These are phyloP conservation scores for Mus spretus DNA, from an alignment of 2,797 vertebrate genomes.

Conservation along the genomic window DNA sequence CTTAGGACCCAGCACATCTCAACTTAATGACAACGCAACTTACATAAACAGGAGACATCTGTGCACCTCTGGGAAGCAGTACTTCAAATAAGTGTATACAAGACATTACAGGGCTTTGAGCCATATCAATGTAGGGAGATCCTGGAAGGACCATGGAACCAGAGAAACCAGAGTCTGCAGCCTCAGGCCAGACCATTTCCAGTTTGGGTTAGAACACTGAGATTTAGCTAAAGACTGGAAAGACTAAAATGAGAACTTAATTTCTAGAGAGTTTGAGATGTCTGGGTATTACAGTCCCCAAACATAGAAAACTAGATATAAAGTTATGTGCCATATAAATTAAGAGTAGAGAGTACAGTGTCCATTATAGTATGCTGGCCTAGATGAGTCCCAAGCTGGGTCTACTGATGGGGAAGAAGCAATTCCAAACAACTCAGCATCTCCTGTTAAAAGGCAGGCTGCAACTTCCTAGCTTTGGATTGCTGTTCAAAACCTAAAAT, in stretches of 20 bases:
- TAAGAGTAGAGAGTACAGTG: background rate
- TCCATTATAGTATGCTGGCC: background rate
- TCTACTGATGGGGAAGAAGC: background rate
- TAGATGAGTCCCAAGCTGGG: background rate
- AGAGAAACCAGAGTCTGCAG: background rate
- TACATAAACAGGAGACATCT: background rate
- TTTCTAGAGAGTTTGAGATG: conserved; percentile 51
- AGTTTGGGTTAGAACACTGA: conserved; percentile 14
- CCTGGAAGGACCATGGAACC: background rate
- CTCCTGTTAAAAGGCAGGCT: conserved; percentile 16
- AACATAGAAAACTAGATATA: background rate
- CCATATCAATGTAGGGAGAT: background rate
- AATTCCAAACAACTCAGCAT: background rate
- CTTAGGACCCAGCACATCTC: background rate
- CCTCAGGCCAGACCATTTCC: background rate
- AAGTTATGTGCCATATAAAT: background rate
- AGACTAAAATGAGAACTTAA: conserved; percentile 11
- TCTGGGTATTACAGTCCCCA: background rate
- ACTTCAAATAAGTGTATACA: conserved; percentile 18
- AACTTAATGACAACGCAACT: background rate
- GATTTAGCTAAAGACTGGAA: background rate
- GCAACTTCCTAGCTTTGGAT: conserved; percentile 11
- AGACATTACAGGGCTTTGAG: background rate
- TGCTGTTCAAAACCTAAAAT: background rate
- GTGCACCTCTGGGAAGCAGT: background rate